A percentile compares a stretch with the other conserved stretches of the same genome.
Conservation (phyloP, 2,113 vertebrate species). For the Xenopus borealis region DNA sequence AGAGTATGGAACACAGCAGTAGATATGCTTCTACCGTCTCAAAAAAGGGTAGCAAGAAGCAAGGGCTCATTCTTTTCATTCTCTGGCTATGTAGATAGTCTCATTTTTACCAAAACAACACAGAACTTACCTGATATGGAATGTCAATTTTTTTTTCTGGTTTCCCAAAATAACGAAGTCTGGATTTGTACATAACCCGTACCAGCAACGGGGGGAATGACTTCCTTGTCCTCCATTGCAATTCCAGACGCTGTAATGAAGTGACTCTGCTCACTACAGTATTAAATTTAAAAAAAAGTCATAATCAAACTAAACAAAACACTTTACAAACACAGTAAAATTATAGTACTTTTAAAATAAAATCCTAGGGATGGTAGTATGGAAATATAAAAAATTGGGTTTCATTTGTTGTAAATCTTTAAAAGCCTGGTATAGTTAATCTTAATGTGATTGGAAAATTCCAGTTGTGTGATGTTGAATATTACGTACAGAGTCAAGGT, state of each 20-base stretch:
- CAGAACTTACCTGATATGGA: slow-evolving; percentile 80
- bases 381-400: no score
- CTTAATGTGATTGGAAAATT: no score
- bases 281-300: background rate
- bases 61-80: no score
- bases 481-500: no score
- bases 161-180: slow-evolving; percentile 85
- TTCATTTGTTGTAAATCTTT: no score
- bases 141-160: slow-evolving; percentile 70
- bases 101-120: no score
- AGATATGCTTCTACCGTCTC: no score
- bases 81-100: no score
- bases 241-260: slow-evolving; percentile 72
- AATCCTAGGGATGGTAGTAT: background rate
- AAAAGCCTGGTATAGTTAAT: no score
- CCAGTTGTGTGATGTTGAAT: no score
- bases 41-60: no score
- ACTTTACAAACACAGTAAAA: background rate
- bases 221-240: slow-evolving; percentile 57
- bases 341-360: background rate
- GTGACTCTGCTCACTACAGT: slow-evolving; percentile 72
- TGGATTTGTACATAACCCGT: slow-evolving; percentile 82
- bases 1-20: no score
- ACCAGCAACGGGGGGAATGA: slow-evolving; percentile 77
- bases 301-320: background rate